Percentiles rank a stretch among this genome's conserved stretches.
These are phyloP conservation scores for Polietes domitor DNA, from an alignment of 2,888 invertebrate species.

Conservation along the genomic window DNA sequence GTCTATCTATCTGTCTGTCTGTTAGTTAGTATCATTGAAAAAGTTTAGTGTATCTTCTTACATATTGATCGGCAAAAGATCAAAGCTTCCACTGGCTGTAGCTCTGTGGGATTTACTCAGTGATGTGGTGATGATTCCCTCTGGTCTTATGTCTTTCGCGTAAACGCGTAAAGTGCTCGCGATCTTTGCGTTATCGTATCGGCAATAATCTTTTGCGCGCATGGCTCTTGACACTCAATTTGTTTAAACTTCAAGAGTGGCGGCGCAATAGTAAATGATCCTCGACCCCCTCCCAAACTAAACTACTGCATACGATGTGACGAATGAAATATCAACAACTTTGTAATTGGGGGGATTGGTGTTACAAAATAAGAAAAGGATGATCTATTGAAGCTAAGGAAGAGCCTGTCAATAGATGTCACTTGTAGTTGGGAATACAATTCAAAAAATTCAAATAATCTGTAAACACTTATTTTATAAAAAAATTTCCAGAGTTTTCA, in stretches of 20 bases:
- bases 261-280: slow-evolving; percentile 43
- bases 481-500: no score
- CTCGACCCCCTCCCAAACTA: neutral
- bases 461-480: no score
- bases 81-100: slow-evolving; percentile 42
- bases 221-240: slow-evolving; percentile 53
- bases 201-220: slow-evolving; percentile 59
- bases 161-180: slow-evolving; percentile 52
- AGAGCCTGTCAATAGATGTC: no score
- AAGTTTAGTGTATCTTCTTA: slow-evolving; percentile 43
- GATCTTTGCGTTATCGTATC: slow-evolving; percentile 27
- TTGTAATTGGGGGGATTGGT: no score
- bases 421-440: no score
- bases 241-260: slow-evolving; percentile 54
- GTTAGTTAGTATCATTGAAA: slow-evolving; percentile 31
- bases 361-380: no score
- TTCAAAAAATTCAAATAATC: no score
- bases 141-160: neutral
- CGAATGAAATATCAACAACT: no score
- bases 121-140: slow-evolving; percentile 45
- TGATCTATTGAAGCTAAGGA: no score
- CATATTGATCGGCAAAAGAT: slow-evolving; percentile 59
- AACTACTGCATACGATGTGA: no score
- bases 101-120: slow-evolving; percentile 21
- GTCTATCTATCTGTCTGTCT: neutral